Conservation (phyloP, 2,113 vertebrate genomes). For the Prionailurus bengalensis region DNA sequence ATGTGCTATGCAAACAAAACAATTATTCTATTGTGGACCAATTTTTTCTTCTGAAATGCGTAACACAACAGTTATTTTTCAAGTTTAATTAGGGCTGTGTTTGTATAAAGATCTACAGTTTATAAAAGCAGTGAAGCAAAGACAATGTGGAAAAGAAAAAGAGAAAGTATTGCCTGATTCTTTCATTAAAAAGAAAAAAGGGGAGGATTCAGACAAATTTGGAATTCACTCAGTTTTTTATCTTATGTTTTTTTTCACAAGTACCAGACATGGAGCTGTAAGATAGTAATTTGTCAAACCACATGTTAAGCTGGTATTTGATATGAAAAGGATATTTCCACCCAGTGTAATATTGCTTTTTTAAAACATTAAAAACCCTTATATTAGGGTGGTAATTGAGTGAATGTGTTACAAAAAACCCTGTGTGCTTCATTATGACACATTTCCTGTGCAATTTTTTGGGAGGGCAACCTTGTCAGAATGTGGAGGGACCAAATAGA, state of each 20-base stretch:
- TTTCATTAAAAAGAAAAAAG: constrained; percentile 40
- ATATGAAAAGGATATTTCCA: constrained; percentile 60
- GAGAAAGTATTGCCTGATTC: neutral
- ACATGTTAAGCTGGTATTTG: neutral
- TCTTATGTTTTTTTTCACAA: neutral
- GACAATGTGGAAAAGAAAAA: neutral
- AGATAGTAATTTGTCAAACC: constrained; percentile 58
- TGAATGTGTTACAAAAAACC: neutral
- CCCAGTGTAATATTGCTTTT: constrained; percentile 51
- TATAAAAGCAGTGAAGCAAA: constrained; percentile 1
- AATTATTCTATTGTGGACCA: constrained; percentile 24
- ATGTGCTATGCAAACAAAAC: constrained; percentile 51
- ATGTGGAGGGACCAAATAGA: neutral
- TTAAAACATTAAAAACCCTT: neutral
- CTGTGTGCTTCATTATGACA: neutral
- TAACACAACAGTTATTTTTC: neutral
- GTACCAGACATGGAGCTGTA: constrained; percentile 64
- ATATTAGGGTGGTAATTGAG: neutral
- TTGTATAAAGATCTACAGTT: constrained; percentile 46
- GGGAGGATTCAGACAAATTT: neutral
- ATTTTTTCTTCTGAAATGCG: constrained; percentile 50
- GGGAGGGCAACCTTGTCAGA: neutral
- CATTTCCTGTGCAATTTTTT: neutral
- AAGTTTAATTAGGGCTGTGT: constrained; percentile 36
- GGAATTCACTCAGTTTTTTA: constrained; percentile 25